Evolutionary conservation across 2,113 vertebrate genomes (phyloP).

Genomic region (Chaetodon trifascialis): DNA sequence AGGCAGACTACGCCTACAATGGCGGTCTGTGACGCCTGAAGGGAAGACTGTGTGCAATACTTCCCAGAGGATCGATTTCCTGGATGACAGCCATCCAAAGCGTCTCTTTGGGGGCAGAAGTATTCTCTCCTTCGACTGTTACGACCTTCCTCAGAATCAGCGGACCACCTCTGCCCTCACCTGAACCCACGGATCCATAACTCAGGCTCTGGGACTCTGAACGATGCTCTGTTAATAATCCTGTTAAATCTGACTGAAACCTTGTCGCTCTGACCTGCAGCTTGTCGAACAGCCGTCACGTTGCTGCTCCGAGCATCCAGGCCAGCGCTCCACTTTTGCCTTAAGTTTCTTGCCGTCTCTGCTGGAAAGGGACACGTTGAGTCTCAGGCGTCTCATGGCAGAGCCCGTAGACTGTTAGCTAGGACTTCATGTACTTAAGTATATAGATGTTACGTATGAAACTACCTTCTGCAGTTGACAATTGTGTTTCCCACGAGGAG

Average conservation of each 20-base stretch:
- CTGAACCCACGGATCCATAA: conserved; percentile 40
- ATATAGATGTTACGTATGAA: conserved; percentile 30
- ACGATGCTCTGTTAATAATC: conserved; percentile 51
- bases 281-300: conserved; percentile 37
- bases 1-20: conserved; percentile 98
- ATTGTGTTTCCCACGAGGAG: conserved; percentile 54
- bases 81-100: conserved; percentile 27
- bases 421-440: conserved; percentile 27
- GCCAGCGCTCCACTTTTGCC: conserved; percentile 16
- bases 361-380: conserved; percentile 73
- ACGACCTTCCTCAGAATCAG: conserved; percentile 34
- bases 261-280: conserved; percentile 29
- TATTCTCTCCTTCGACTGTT: conserved; percentile 49
- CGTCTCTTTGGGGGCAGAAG: conserved; percentile 32
- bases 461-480: conserved; percentile 44
- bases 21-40: conserved; percentile 89
- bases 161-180: conserved; percentile 63
- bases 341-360: conserved; percentile 70
- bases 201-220: conserved; percentile 42
- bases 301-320: conserved; percentile 25
- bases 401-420: conserved; percentile 31
- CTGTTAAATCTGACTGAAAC: conserved; percentile 36
- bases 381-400: conserved; percentile 25
- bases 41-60: conserved; percentile 47
- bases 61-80: conserved; percentile 32